phyloP scores from a whole-genome alignment of 2,797 vertebrate genomes.

The Chelon auratus region DNA sequence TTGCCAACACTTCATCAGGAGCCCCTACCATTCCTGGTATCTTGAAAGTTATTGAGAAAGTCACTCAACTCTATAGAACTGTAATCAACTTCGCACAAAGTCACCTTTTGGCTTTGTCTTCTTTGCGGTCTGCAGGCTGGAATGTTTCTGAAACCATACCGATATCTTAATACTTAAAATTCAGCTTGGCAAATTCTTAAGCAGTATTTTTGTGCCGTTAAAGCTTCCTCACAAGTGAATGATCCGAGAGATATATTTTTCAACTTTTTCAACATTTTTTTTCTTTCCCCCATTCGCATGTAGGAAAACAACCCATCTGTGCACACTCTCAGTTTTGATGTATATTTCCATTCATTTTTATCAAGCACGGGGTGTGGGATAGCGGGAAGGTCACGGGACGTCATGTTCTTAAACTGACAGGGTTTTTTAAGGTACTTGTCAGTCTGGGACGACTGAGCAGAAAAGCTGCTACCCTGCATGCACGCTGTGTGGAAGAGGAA shows the following conservation, averaged over 20 bases:
- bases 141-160: conserved; percentile 2
- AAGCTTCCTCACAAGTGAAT: neutral
- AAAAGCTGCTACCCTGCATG: conserved; percentile 70
- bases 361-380: conserved; percentile 12
- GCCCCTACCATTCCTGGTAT: conserved; percentile 7
- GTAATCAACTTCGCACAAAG: conserved; percentile 2
- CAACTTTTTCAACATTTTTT: conserved; percentile 18
- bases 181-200: too few species aligned
- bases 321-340: conserved; percentile 31
- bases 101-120: neutral
- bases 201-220: neutral
- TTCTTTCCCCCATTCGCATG: conserved; percentile 9
- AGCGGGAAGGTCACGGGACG: conserved; percentile 52
- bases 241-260: conserved; percentile 16
- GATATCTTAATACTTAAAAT: neutral
- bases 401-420: conserved; percentile 79
- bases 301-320: conserved; percentile 10
- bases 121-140: neutral
- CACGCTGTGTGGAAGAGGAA: conserved; percentile 37
- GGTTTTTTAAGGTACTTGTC: conserved; percentile 80
- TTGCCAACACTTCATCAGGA: conserved; percentile 58
- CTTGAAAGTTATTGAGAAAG: conserved; percentile 69
- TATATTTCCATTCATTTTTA: conserved; percentile 56
- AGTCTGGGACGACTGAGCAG: conserved; percentile 76
- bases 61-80: conserved; percentile 48